Evolutionary conservation across 2,888 invertebrate species (phyloP).

Genomic region (Acronicta leporina): DNA sequence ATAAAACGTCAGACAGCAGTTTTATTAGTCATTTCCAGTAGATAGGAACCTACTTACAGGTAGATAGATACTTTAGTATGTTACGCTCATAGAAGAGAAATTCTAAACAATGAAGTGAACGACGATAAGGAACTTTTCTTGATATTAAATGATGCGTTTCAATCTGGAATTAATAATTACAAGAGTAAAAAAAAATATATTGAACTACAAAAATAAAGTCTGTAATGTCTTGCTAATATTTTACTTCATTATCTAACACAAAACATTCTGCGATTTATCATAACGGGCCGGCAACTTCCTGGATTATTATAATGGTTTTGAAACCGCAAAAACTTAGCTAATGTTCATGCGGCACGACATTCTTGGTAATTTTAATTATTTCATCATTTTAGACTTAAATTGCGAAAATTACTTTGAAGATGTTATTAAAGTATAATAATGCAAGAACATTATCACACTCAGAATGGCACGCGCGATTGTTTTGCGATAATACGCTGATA

Average conservation of each 20-base stretch:
- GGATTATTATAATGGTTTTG: constrained; percentile 30
- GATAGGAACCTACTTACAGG: constrained; percentile 1
- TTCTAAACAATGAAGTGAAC: constrained; percentile 36
- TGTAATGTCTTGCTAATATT: neutral
- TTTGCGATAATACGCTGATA: constrained; percentile 59
- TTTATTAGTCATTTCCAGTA: constrained; percentile 61
- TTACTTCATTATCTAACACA: constrained; percentile 10
- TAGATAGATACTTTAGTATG: constrained; percentile 4
- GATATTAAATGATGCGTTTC: constrained; percentile 20
- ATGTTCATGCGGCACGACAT: constrained; percentile 35
- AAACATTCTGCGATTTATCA: constrained; percentile 18
- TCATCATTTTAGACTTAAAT: constrained; percentile 28
- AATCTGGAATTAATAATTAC: no score
- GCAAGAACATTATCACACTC: constrained; percentile 32
- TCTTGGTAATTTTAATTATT: constrained; percentile 21
- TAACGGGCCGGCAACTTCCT: constrained; percentile 46
- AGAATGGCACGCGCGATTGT: constrained; percentile 66
- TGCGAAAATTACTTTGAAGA: constrained; percentile 18
- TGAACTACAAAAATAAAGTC: no score
- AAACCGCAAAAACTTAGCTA: constrained; percentile 38
- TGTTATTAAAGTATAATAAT: constrained; percentile 32
- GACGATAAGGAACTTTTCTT: constrained; percentile 14
- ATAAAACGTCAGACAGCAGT: constrained; percentile 60
- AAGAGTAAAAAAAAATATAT: no score
- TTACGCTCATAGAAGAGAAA: constrained; percentile 28